Evolutionary conservation across 2,797 vertebrate genomes (phyloP).

Genomic region (Danio choprae): DNA sequence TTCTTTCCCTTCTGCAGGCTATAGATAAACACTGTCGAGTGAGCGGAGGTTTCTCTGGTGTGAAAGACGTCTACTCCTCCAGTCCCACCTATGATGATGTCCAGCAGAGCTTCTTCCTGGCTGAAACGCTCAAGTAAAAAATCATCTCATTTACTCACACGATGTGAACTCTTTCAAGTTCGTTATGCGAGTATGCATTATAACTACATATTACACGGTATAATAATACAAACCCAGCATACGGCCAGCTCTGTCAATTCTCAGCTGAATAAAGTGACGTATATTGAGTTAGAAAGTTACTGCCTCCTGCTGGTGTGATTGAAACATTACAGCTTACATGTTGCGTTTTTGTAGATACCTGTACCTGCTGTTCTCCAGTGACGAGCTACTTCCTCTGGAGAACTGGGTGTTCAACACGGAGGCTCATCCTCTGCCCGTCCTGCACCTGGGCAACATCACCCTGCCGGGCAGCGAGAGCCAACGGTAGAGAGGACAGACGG

Average conservation of each 20-base stretch:
- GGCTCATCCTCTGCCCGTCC: slow-evolving; percentile 94
- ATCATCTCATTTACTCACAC: neutral
- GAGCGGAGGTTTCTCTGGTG: slow-evolving; percentile 95
- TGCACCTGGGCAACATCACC: slow-evolving; percentile 93
- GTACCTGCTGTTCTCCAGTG: slow-evolving; percentile 96
- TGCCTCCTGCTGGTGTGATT: slow-evolving; percentile 65
- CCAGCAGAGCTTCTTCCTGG: slow-evolving; percentile 99
- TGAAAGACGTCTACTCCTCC: slow-evolving; percentile 98
- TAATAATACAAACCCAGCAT: neutral
- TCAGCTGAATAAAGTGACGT: neutral
- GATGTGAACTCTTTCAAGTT: neutral
- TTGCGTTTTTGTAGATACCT: slow-evolving; percentile 84
- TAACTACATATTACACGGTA: neutral
- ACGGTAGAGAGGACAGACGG: slow-evolving; percentile 77
- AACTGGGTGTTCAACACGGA: slow-evolving; percentile 99
- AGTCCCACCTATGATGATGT: slow-evolving; percentile 95
- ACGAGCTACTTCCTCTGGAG: slow-evolving; percentile 95
- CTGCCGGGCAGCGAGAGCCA: slow-evolving; percentile 90
- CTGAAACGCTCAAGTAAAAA: slow-evolving; percentile 93
- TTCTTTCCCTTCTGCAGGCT: slow-evolving; percentile 76
- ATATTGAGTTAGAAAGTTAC: slow-evolving; percentile 38
- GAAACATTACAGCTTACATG: neutral
- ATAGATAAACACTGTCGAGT: slow-evolving; percentile 97
- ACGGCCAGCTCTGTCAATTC: neutral
- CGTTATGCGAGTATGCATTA: neutral